Base-by-base conservation (phyloP, 2,888 invertebrate genomes). In the Catonia carolina region DNA sequence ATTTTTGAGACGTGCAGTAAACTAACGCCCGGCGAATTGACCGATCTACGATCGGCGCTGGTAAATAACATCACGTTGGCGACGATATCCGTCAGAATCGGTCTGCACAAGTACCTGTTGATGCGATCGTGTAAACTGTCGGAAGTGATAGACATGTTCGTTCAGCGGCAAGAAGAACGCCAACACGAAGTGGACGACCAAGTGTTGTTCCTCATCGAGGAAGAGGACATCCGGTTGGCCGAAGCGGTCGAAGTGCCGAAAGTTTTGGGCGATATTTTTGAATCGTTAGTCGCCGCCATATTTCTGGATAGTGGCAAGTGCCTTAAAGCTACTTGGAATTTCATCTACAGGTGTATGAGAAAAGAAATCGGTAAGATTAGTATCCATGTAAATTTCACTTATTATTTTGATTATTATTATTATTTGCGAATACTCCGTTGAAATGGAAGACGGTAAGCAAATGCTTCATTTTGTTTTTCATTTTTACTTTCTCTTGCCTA, bases 1-100 rank as follows among this genome's bases (percentile, higher is more conserved):
- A 86, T 99, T 53, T 97, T 81, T 69, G 92, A 95, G 71, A 80
- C 82, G 60, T 82, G 81, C 60, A 75, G 74, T 0, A 68, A 75
- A 39, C 76, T 89, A 68, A 80, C 79, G 56, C 93, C 94, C 0
- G 97, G 96, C 0, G 83, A 90, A 15, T 73, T 99, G 56, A 97
- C 97, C 0, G 97, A 98, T 74, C 71, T 98, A 59, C 78, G 98
- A 35, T 96, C 97, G 0, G 92, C 98, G 0, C 77, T 99, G 2
- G 98, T 99, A 2, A 98, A 99, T 71, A 99, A 99, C 69, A 84
- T 89, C 58, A 97, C 95, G 0, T 92, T 99, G 68, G 97, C 93
- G 0, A 86, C 90, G 20, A 79, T 95, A 52, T 82, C 90, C 4
- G 92, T 96, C 12, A 84, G 90, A 63, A 81, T 88, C 72, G 84